Evolutionary conservation across 1,140 invertebrate genomes (phyloP).

Genomic region (Drosophila lowei): DNA sequence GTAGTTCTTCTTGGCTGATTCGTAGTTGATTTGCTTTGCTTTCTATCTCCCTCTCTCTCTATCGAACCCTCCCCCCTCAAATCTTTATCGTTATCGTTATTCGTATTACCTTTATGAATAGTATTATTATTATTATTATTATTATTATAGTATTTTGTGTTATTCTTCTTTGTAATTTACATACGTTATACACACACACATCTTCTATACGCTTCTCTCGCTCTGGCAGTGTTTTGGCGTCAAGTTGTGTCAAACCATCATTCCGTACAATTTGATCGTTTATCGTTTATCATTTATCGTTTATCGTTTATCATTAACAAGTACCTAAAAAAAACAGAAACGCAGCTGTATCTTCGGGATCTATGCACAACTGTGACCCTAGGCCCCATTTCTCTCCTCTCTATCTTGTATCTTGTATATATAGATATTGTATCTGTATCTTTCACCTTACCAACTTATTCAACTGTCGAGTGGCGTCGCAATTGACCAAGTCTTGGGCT

Average conservation of each 20-base stretch:
- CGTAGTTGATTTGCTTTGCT: conserved; percentile 29
- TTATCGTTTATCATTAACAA: conserved; percentile 58
- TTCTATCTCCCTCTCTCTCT: not conserved
- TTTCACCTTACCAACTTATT: conserved; percentile 20
- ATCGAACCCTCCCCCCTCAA: conserved; percentile 31
- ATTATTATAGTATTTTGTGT: conserved; percentile 38
- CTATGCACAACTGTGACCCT: conserved; percentile 44
- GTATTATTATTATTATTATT: conserved; percentile 37
- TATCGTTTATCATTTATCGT: conserved; percentile 52
- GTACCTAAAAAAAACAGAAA: conserved; percentile 59
- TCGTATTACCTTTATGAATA: conserved; percentile 37
- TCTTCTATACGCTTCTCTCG: conserved; percentile 58
- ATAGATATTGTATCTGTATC: conserved; percentile 5
- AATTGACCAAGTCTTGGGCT: conserved; percentile 32
- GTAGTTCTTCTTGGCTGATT: conserved; percentile 17
- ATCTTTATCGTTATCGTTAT: conserved; percentile 13
- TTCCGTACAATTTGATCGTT: conserved; percentile 77
- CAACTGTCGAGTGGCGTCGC: too few species aligned
- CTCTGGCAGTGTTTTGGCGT: conserved; percentile 83
- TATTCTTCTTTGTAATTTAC: conserved; percentile 59
- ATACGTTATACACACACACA: conserved; percentile 61
- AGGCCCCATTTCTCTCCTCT: conserved; percentile 11
- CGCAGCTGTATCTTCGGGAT: conserved; percentile 28
- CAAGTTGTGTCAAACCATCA: conserved; percentile 83
- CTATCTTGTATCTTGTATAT: conserved; percentile 11